Evolutionary conservation across 2,888 invertebrate genomes (phyloP).

Genomic region (Eupithecia subumbrata): DNA sequence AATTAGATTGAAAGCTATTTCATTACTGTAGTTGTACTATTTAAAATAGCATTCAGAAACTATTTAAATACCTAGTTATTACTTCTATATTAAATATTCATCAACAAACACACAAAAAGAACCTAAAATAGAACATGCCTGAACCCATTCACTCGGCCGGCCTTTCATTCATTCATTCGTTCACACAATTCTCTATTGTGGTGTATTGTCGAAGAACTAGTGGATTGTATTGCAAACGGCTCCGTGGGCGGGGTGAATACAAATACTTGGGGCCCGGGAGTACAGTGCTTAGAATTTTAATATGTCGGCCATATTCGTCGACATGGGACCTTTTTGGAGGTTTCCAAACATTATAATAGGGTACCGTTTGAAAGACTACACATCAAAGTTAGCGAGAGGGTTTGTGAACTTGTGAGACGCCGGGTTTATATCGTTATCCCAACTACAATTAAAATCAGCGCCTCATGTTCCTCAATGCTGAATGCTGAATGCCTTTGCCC

Average conservation of each 20-base stretch:
- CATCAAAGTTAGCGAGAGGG: background rate
- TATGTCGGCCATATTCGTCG: background rate
- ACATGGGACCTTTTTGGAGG: background rate
- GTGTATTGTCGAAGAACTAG: conserved; percentile 11
- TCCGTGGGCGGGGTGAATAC: background rate
- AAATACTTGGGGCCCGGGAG: conserved; percentile 13
- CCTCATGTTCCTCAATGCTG: too few relatives aligned
- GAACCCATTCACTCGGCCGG: conserved; percentile 6
- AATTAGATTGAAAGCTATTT: too few relatives aligned
- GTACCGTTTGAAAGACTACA: background rate
- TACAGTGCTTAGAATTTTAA: conserved; percentile 12
- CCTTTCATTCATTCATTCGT: conserved; percentile 1
- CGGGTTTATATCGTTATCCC: too few relatives aligned
- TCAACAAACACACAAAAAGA: background rate
- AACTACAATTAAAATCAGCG: too few relatives aligned
- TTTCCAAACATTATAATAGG: background rate
- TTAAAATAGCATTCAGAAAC: too few relatives aligned
- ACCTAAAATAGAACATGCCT: background rate
- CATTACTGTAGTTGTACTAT: too few relatives aligned
- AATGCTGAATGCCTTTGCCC: too few relatives aligned
- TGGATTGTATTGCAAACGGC: conserved; percentile 12
- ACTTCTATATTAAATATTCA: too few relatives aligned
- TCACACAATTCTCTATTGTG: conserved; percentile 15
- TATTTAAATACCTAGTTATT: too few relatives aligned
- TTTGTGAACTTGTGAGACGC: too few relatives aligned